Base-by-base conservation (phyloP, 2,113 vertebrate genomes). In the Anthoscopus minutus region DNA sequence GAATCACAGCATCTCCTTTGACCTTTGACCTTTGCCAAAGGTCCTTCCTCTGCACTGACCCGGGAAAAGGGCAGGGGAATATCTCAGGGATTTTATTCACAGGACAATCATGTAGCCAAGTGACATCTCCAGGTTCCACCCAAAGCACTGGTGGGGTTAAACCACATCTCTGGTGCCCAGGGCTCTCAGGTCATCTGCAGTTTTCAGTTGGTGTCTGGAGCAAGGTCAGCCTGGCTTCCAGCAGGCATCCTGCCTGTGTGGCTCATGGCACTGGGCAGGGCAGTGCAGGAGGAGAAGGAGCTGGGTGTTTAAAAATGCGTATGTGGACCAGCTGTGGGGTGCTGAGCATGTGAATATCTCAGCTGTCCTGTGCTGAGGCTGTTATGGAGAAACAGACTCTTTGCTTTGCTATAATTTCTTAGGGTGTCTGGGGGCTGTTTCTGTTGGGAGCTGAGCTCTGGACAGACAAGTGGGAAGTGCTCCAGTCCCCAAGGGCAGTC, bases 401-500 rank as follows among this genome's bases (percentile, higher is more conserved):
- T 81, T 62, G 65, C 40, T 92, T 85, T 79, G 33, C 51, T 45
- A 8, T 45, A n/a, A 0, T 81, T 74, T 48, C 31, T 87, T 60
- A 20, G 13, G 61, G 11, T 62, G 40, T 37, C 25, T 64, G 15
- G 9, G 25, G 51, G 70, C 48, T 61, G 40, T 35, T 81, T 81
- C 25, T 94, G 53, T 56, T 17, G 3, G 54, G 53, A 51, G 11
- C 73, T 76, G 81, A 89, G 56, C 84, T 87, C 84, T 7, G 2
- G 21, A 50, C 0, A 0, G 47, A 37, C 1, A 14, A 42, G 47
- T 1, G 4, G 56, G 66, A 67, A 74, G 24, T 3, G 11, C 37
- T 76, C 14, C 5, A 3, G 20, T 86, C 23, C 48, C 48, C 67
- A 14, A 8, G 69, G 69, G 3, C 73, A 38, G 5, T 85, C 0